Evolutionary conservation across 2,888 invertebrate species (phyloP), one percentile per base, ranked within the genome.

Genomic region (Spisula subtruncata): DNA sequence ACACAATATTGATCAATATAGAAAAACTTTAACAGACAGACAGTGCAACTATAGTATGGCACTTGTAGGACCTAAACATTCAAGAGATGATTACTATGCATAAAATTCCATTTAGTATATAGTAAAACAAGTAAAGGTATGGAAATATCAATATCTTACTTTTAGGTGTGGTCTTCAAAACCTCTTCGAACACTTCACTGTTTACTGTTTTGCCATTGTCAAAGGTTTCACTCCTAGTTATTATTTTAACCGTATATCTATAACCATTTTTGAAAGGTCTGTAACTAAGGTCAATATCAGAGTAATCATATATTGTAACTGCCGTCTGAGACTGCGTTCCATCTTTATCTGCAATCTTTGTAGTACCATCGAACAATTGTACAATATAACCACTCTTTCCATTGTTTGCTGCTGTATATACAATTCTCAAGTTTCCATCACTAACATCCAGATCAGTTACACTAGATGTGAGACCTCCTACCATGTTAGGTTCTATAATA

Each of bases 81-180:
- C n/a, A n/a, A n/a, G n/a, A n/a, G n/a, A n/a, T n/a, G n/a, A n/a
- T n/a, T n/a, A n/a, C n/a, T n/a, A n/a, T n/a, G n/a, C n/a, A n/a
- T n/a, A n/a, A n/a, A n/a, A n/a, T n/a, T n/a, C n/a, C n/a, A n/a
- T n/a, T n/a, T n/a, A n/a, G n/a, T n/a, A n/a, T n/a, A n/a, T n/a
- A n/a, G n/a, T n/a, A n/a, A n/a, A n/a, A n/a, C n/a, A n/a, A n/a
- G n/a, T n/a, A 5, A 41, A 41, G 8, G 41, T 41, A 41, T 41
- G 41, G 41, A 41, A 41, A 41, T 8, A 41, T 41, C n/a, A 60
- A 60, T 32, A 32, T 41, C 80, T 90, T 86, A 90, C 90, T 66
- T 83, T 71, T 85, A 25, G 88, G 85, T 32, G 71, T 71, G n/a
- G 90, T 90, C 35, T 85, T 85, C n/a, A 90, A 88, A n/a, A 86